Base-by-base conservation (phyloP, 2,888 invertebrate genomes). In the Lycophotia porphyrea region DNA sequence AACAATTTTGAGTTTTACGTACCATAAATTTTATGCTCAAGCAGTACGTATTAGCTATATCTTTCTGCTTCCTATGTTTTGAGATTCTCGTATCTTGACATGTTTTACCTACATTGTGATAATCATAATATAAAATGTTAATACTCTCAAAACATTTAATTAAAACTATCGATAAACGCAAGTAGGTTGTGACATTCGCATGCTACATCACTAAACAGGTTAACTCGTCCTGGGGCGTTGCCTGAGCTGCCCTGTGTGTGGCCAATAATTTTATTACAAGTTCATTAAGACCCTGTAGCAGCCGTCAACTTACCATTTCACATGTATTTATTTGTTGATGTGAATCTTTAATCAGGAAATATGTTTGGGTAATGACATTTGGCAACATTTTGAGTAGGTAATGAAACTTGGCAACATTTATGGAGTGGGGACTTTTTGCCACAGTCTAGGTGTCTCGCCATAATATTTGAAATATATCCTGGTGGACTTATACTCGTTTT, bases 241-340 rank as follows among this genome's bases (percentile, higher is more conserved):
- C 93, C 94, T 93, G 92, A 90, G 91, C 92, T 92, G 93, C 95
- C 92, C 95, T 93, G 94, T 95, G 94, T 95, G 95, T 94, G 94
- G 95, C 95, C 95, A 96, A 96, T 96, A 96, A 96, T 95, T 96
- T 95, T 95, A 96, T 96, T 96, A 96, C 95, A 94, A 94, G 94
- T 96, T 96, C 95, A 96, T 96, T 96, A 96, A 93, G 94, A 94
- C 91, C 91, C 91, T 90, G 91, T 92, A 92, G 93, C 90, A 93
- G 90, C 84, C 90, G 89, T 91, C 90, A 91, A 91, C 90, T 92
- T 88, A 88, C 89, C 87, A 90, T 91, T 90, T 87, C 89, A 87
- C 89, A 88, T 91, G 90, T 88, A 89, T 92, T 90, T 90, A 88
- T 90, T 90, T 76, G 80, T 88, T 82, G 78, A 76, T 86, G 84